Percentiles rank a stretch among this genome's conserved stretches.
These are phyloP conservation scores for Styela clava DNA, from an alignment of 23 tunicate species.

Conservation along the genomic window DNA sequence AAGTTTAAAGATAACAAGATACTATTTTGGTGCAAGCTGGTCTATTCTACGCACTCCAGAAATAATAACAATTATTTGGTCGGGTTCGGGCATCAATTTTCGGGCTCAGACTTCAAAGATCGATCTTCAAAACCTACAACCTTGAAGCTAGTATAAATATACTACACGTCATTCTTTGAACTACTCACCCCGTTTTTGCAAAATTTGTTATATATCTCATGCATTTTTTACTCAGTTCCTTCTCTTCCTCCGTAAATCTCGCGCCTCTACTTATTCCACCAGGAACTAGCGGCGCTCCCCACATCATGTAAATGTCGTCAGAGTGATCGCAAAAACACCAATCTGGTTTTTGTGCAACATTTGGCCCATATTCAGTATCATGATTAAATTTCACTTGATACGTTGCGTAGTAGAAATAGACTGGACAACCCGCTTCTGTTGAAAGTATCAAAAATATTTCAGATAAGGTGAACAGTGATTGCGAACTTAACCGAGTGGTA, in stretches of 20 bases:
- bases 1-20: too few species aligned
- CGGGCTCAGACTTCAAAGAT: too few species aligned
- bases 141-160: too few species aligned
- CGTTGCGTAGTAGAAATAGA: slow-evolving; percentile 6
- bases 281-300: slow-evolving; percentile 18
- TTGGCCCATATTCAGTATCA: background rate
- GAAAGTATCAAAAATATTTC: too few species aligned
- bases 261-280: slow-evolving; percentile 1
- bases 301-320: slow-evolving; percentile 16
- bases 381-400: slow-evolving; percentile 5
- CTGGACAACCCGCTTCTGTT: slow-evolving; percentile 3
- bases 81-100: too few species aligned
- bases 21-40: too few species aligned
- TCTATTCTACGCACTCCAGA: too few species aligned
- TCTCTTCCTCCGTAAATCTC: background rate
- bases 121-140: too few species aligned
- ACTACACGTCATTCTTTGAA: too few species aligned
- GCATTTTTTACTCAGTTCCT: background rate
- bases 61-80: too few species aligned
- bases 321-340: slow-evolving; percentile 25
- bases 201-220: slow-evolving; percentile 21
- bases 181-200: slow-evolving; percentile 22
- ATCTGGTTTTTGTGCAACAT: slow-evolving; percentile 1
- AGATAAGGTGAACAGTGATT: too few species aligned
- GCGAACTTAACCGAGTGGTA: too few species aligned